Evolutionary conservation across 2,888 invertebrate genomes (phyloP).

Genomic region (Melanargia galathea): DNA sequence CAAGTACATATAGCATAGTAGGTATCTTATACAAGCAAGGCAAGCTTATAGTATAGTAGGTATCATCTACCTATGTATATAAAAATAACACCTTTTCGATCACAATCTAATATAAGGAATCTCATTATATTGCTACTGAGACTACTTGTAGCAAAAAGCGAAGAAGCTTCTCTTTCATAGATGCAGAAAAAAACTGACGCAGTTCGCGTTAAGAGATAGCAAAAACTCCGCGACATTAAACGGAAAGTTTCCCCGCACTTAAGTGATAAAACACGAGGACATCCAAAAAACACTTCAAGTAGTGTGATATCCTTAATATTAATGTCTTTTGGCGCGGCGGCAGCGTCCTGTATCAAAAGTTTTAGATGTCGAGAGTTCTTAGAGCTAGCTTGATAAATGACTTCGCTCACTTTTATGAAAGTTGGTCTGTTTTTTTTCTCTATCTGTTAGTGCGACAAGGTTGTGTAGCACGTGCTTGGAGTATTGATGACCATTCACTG

Average conservation of each 20-base stretch:
- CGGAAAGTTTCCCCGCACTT: conserved; percentile 66
- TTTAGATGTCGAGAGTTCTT: conserved; percentile 78
- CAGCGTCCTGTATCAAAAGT: conserved; percentile 77
- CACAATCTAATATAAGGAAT: background rate
- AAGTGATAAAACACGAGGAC: conserved; percentile 76
- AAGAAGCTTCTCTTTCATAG: background rate
- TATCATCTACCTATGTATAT: no score
- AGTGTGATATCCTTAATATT: conserved; percentile 78
- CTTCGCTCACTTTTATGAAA: conserved; percentile 74
- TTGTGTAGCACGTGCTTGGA: conserved; percentile 61
- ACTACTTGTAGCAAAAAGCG: background rate
- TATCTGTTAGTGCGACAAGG: conserved; percentile 54
- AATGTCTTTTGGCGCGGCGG: conserved; percentile 73
- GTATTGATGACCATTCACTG: conserved; percentile 60
- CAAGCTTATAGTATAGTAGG: no score
- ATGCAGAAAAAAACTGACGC: conserved; percentile 15
- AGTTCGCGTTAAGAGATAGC: conserved; percentile 36
- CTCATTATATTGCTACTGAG: background rate
- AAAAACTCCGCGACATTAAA: conserved; percentile 59
- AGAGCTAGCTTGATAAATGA: conserved; percentile 79
- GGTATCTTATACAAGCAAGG: no score
- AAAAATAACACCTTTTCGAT: background rate
- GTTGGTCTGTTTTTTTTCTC: conserved; percentile 66
- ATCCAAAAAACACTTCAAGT: conserved; percentile 70
- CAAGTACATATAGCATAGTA: no score